Evolutionary conservation across 2,888 invertebrate genomes (phyloP).

Genomic region (Cheilosia grossa): DNA sequence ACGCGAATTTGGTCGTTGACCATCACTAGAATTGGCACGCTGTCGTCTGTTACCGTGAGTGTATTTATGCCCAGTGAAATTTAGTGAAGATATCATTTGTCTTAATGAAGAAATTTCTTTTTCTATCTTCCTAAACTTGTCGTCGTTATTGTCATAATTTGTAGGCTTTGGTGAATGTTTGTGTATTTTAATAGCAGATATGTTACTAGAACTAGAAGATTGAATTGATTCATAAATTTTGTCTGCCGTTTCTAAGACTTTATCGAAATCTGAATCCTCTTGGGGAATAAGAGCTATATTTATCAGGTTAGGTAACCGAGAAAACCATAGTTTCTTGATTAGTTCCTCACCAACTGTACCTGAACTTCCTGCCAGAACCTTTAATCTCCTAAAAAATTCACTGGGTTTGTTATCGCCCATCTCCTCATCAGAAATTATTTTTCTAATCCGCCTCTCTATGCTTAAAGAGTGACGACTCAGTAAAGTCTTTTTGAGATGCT

Average conservation of each 20-base stretch:
- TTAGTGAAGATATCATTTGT: constrained; percentile 1
- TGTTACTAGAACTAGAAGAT: background rate
- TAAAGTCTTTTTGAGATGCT: constrained; percentile 8
- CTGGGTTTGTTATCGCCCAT: constrained; percentile 21
- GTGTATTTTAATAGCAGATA: constrained; percentile 5
- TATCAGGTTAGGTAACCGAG: constrained; percentile 3
- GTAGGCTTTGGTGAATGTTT: background rate
- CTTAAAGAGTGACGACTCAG: background rate
- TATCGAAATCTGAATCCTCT: constrained; percentile 5
- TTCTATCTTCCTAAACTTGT: constrained; percentile 3
- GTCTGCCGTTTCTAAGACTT: background rate
- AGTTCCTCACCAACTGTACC: constrained; percentile 2
- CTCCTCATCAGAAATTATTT: background rate
- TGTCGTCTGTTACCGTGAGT: background rate
- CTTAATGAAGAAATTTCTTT: constrained; percentile 1
- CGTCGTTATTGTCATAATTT: background rate
- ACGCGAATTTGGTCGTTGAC: too few relatives aligned
- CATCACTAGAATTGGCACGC: too few relatives aligned
- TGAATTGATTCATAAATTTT: constrained; percentile 17
- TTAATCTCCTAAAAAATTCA: constrained; percentile 6
- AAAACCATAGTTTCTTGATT: constrained; percentile 9
- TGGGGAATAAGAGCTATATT: constrained; percentile 14
- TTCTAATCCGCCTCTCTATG: background rate
- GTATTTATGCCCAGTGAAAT: background rate
- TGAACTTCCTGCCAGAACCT: background rate